Conservation (phyloP, 2,113 vertebrate genomes). For the Pelvicachromis taeniatus region DNA sequence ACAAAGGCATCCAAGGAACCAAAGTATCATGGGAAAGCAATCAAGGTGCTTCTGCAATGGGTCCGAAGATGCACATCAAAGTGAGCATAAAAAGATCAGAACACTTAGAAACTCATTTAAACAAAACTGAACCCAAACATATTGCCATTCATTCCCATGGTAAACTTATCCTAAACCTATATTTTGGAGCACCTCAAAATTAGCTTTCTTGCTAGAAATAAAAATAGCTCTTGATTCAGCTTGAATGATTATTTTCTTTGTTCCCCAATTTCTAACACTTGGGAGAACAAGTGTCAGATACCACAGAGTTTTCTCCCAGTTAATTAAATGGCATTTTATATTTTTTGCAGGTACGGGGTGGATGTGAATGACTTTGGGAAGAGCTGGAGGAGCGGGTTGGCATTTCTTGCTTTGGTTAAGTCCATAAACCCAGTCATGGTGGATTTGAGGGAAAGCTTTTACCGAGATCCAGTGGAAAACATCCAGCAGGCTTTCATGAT, state of each 20-base stretch:
- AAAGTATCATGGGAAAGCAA: constrained; percentile 84
- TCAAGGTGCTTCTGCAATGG: constrained; percentile 84
- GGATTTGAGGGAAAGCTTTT: constrained; percentile 81
- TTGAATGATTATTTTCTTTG: not conserved
- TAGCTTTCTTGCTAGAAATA: not conserved
- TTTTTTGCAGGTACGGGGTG: constrained; percentile 77
- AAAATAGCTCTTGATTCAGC: not conserved
- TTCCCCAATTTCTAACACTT: not conserved
- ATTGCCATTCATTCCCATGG: not conserved
- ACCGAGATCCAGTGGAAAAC: constrained; percentile 77
- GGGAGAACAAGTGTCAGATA: too few species aligned
- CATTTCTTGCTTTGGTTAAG: constrained; percentile 86
- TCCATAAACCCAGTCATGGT: constrained; percentile 82
- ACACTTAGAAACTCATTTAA: not conserved
- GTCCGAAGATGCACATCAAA: constrained; percentile 84
- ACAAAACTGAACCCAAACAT: not conserved
- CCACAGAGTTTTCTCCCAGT: too few species aligned
- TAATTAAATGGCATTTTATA: not conserved
- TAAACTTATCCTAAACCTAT: rapidly evolving
- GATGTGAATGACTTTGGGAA: constrained; percentile 85
- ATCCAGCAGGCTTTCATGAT: constrained; percentile 81
- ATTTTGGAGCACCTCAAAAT: not conserved
- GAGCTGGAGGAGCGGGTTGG: constrained; percentile 89
- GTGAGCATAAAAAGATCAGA: constrained; percentile 66
- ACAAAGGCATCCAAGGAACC: constrained; percentile 67